Base-by-base conservation (phyloP, 2,888 invertebrate genomes). In the Linnaemya tessellans region DNA sequence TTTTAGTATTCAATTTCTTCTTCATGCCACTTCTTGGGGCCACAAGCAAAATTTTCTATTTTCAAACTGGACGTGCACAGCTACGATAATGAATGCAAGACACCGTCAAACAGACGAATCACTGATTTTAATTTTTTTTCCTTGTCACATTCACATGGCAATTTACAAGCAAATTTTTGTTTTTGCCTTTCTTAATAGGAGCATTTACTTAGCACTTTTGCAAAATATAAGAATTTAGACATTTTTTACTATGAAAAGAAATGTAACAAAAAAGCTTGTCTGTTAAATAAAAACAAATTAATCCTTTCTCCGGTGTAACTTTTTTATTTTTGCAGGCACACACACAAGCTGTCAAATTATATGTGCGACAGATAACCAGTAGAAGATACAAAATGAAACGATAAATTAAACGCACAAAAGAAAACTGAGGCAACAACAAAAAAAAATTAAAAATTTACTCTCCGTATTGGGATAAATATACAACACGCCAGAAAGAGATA, bases 371-470 rank as follows among this genome's bases (percentile, higher is more conserved):
- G 43, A 78, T 49, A 79, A 73, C 13, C 43, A 64, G 71, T 78
- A 78, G 65, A 74, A 68, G 75, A 64, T 46, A 25, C 49, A 70
- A 81, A 78, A 71, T 46, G 65, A 77, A 84, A 84, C 80, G 80
- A 84, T 80, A 85, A 81, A 79, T 67, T 62, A 78, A 68, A 79
- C 74, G 70, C 78, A 82, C 65, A 79, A 58, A 85, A 82, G 82
- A 75, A 82, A 85, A 82, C 78, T 79, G 46, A 84, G 71, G 81
- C 62, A 84, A 85, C 68, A 81, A 81, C 73, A 84, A 78, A 67
- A 60, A 54, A 46, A 43, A 65, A 64, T 70, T 60, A 41, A 65
- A 75, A 62, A n/a, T 65, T 74, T 70, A 22, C 43, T 75, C 73
- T 62, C 67, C 71, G n/a, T 58, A 74, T 65, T 8, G 11, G 0